Percentiles rank a stretch among this genome's conserved stretches.
Evolutionary conservation across 2,888 invertebrate species (phyloP).

Genomic region (Eugnorisma glareosa): DNA sequence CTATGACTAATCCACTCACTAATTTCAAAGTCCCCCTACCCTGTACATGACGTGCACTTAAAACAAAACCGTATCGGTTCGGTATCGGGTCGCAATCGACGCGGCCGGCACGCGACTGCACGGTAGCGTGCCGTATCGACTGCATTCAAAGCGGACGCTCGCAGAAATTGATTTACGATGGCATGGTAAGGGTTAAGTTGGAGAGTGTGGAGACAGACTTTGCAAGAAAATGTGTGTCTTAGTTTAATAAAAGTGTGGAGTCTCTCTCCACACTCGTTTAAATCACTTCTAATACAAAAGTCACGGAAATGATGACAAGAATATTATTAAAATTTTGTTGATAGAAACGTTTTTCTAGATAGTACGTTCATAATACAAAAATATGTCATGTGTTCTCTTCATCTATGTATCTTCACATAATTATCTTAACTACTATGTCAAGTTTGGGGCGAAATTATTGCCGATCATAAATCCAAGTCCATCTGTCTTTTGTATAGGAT

Average conservation of each 20-base stretch:
- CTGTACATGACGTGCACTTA: conserved; percentile 55
- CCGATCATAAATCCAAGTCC: background rate
- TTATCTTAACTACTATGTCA: background rate
- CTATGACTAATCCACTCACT: conserved; percentile 11
- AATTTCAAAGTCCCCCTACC: conserved; percentile 21
- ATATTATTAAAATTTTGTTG: background rate
- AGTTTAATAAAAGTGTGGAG: background rate
- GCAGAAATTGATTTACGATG: conserved; percentile 77
- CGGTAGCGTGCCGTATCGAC: conserved; percentile 72
- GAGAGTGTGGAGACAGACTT: conserved; percentile 42
- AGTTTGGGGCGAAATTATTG: background rate
- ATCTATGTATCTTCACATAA: background rate
- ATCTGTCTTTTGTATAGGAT: background rate
- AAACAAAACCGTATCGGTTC: conserved; percentile 62
- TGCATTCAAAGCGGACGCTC: conserved; percentile 68
- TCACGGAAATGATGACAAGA: background rate
- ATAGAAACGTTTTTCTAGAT: background rate
- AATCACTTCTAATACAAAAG: background rate
- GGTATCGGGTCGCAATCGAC: conserved; percentile 70
- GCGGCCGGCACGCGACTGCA: conserved; percentile 65
- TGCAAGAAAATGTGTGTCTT: background rate
- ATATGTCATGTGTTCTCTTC: background rate
- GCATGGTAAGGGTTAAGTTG: conserved; percentile 44
- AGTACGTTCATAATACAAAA: background rate
- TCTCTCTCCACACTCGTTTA: background rate